Percentiles rank a stretch among this genome's conserved stretches.
Evolutionary conservation across 2,113 vertebrate genomes (phyloP).

Genomic region (Camarhynchus parvulus): DNA sequence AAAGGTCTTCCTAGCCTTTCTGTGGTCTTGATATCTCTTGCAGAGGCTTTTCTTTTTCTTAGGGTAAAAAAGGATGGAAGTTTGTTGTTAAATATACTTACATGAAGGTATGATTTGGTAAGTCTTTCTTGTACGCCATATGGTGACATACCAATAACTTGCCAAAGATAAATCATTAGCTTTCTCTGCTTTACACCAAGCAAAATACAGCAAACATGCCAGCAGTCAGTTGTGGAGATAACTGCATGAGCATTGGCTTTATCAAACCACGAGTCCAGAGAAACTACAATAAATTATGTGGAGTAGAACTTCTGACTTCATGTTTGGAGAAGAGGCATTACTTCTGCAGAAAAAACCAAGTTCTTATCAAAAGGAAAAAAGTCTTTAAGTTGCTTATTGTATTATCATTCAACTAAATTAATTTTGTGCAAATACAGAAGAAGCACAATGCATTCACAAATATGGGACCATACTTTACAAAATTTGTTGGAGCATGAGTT

Average conservation of each 20-base stretch:
- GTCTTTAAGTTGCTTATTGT: neutral
- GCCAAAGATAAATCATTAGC: neutral
- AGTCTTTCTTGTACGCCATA: neutral
- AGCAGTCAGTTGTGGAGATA: neutral
- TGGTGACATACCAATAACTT: neutral
- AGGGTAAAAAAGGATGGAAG: neutral
- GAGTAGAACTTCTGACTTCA: neutral
- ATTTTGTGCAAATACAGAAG: neutral
- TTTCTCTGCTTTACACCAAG: neutral
- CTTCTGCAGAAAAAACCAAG: neutral
- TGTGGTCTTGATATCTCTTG: neutral
- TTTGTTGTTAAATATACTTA: neutral
- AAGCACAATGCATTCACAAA: neutral
- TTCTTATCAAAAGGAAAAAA: neutral
- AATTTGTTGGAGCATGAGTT: neutral
- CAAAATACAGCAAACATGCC: neutral
- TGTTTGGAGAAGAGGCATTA: neutral
- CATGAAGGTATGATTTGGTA: neutral
- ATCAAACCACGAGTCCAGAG: neutral
- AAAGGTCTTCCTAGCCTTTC: neutral
- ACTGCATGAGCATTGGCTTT: neutral
- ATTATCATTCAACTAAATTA: neutral
- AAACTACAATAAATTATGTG: neutral
- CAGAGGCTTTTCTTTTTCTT: neutral
- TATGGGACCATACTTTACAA: neutral